Evolutionary conservation across 1,140 invertebrate genomes (phyloP), one percentile per base, ranked within the genome.

Genomic region (Aphelenchoides fujianensis): DNA sequence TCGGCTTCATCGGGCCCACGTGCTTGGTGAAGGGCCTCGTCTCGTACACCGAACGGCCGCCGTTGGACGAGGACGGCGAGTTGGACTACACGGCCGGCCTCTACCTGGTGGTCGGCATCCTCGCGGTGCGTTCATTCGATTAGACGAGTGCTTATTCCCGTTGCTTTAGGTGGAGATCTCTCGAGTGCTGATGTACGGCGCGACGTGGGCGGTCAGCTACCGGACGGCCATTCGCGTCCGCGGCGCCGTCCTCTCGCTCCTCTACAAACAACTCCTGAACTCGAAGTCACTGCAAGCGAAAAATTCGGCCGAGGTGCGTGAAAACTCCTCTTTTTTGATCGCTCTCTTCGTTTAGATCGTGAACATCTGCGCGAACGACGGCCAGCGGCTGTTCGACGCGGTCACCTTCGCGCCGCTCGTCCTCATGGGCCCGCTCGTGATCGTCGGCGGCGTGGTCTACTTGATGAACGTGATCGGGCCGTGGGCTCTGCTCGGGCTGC

Each of bases 291-390:
- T 90, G 1, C 87, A 87, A 57, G 86, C 87, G 73, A 88, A 87
- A 82, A 87, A 87, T 59, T 85, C 88, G 32, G 89, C 89, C 69
- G 88, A 90, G 85, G 90, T 90, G 30, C 48, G 59, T 27, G n/a
- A 68, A 69, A 0, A 64, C 35, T 28, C 16, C 41, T 5, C 57
- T 77, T 7, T 3, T 53, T 59, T 61, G 36, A 12, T 41, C 35
- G 53, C 7, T 7, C 12, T 34, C 68, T 72, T 28, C 74, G 85
- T 86, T 70, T 80, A 91, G 90, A 74, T 90, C 19, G 87, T 90
- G 31, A 90, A 90, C 77, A 85, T 91, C 67, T 90, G 90, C 81
- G 88, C 89, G 27, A 90, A 89, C 79, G 90, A 91, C 79, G 88
- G 89, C 28, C 87, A 89, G 80, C 86, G 89, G 37, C 84, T 91